phyloP scores from a whole-genome alignment of 2,113 vertebrate genomes.

The Ailuropoda melanoleuca region DNA sequence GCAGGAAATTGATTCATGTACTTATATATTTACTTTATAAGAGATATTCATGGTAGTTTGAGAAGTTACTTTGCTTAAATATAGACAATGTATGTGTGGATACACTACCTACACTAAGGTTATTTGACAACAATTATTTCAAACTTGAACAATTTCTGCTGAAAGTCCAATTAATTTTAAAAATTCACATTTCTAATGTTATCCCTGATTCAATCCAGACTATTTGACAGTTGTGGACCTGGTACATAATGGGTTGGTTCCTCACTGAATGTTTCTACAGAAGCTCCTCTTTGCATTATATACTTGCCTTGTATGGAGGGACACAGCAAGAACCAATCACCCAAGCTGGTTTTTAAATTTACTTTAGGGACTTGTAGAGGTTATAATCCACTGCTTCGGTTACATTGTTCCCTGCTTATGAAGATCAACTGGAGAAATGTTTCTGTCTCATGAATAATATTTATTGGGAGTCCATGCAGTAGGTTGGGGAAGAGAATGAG shows the following conservation, averaged over 20 bases:
- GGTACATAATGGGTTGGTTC: background rate
- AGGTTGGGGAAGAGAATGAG: background rate
- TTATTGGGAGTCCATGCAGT: background rate
- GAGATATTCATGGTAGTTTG: background rate
- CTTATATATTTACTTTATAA: background rate
- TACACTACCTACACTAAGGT: background rate
- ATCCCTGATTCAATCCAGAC: background rate
- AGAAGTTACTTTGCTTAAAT: background rate
- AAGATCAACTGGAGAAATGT: background rate
- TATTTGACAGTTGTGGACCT: background rate
- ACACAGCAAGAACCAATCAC: background rate
- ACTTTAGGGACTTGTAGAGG: background rate
- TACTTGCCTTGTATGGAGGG: background rate
- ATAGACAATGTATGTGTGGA: background rate
- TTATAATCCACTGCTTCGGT: background rate
- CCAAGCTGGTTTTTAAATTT: background rate
- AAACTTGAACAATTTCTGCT: background rate
- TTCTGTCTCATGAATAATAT: background rate
- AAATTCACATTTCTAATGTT: background rate
- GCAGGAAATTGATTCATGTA: background rate
- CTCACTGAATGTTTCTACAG: background rate
- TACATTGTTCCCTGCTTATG: background rate
- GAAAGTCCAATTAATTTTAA: background rate
- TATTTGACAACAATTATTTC: background rate
- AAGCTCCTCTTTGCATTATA: background rate